These are phyloP conservation scores for Ennomos quercinarius DNA, from an alignment of 2,888 invertebrate genomes.

Conservation along the genomic window DNA sequence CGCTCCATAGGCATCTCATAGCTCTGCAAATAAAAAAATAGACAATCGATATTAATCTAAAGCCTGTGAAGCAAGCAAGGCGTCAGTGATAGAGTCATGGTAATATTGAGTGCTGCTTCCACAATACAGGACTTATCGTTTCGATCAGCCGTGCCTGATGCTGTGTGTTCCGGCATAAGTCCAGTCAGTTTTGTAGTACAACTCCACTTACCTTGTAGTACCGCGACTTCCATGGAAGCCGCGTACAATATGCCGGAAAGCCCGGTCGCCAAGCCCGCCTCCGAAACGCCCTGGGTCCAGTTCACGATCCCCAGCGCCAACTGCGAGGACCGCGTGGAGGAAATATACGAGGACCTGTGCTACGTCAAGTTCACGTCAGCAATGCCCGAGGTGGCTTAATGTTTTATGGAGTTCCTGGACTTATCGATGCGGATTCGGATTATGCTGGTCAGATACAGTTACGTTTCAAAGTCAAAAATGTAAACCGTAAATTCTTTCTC, in stretches of 20 bases:
- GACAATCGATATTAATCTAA: no score
- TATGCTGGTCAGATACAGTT: conserved; percentile 7
- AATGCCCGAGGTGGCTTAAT: conserved; percentile 87
- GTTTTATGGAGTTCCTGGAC: conserved; percentile 24
- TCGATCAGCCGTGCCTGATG: no score
- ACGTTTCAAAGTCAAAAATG: background rate
- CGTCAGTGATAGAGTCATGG: no score
- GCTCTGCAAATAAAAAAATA: no score
- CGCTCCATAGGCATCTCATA: no score
- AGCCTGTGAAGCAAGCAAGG: no score
- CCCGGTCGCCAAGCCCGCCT: conserved; percentile 49
- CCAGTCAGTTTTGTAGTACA: conserved; percentile 2
- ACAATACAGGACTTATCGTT: background rate
- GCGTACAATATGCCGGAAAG: conserved; percentile 56
- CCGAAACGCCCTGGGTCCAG: conserved; percentile 87
- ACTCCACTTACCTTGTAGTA: conserved; percentile 55
- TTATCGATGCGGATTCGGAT: conserved; percentile 9
- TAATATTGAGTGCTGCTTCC: no score
- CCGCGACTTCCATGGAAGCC: conserved; percentile 61
- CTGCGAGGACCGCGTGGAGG: conserved; percentile 89
- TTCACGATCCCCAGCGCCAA: conserved; percentile 87
- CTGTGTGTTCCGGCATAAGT: no score
- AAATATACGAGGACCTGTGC: conserved; percentile 95
- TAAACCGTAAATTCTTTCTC: background rate
- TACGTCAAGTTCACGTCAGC: conserved; percentile 92